Evolutionary conservation across 2,797 vertebrate genomes (phyloP), one percentile per base, ranked within the genome.

Genomic region (Argya squamiceps): DNA sequence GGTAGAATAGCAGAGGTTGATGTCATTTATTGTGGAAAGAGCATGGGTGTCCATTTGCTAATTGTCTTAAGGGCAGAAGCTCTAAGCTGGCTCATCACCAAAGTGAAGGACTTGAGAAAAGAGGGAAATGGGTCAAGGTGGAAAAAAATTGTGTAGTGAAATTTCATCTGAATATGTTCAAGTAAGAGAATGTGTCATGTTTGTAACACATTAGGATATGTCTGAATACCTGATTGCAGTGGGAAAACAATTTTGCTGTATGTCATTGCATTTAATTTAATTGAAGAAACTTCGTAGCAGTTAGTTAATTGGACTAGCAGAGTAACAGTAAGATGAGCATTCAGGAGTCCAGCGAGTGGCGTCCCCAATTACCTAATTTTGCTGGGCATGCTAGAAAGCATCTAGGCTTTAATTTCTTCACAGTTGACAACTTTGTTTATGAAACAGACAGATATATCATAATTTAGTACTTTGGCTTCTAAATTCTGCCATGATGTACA

Each of bases 371-470:
- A 91, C 58, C 26, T 81, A 81, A 86, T 94, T 93, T 88, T 88
- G 32, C 41, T 85, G 55, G 91, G 64, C 84, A 82, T 52, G 30
- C 71, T 88, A 55, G 56, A 94, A 93, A 69, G 36, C 53, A 78
- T 58, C 76, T 52, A 52, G n/a, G 10, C 75, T 90, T 80, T 95
- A 78, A 94, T 96, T 92, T 95, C 41, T 94, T 75, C 55, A 15
- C n/a, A 16, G 73, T 58, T 92, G 95, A 86, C 52, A 86, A 76
- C 59, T 92, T 88, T 89, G 84, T 92, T 92, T 94, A 41, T 96
- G 89, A 92, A 94, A 55, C 39, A 55, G 37, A 34, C 49, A 58
- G 24, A n/a, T 93, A n/a, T 18, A 27, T 91, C 16, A 9, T 81
- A 55, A 49, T 78, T 73, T 50, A 36, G 24, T 70, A 22, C 26